Evolutionary conservation across 2,888 invertebrate species (phyloP).

Genomic region (Cactoblastis cactorum): DNA sequence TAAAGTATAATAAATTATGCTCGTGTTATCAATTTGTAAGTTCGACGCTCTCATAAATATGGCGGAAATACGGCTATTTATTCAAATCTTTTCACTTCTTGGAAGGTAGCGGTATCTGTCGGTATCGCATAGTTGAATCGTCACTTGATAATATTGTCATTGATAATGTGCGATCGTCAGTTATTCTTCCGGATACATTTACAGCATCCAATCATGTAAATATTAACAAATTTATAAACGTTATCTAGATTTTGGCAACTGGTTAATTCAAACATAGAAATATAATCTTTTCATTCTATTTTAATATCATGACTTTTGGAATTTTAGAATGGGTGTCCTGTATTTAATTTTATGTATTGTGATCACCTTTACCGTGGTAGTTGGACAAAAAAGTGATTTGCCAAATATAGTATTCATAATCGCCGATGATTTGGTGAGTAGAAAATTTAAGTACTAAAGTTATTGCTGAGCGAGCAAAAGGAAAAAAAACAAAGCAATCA

Average conservation of each 20-base stretch:
- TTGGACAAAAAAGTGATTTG: constrained; percentile 17
- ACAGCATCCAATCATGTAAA: constrained; percentile 4
- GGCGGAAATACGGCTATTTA: no score
- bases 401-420: constrained; percentile 88
- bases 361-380: background rate
- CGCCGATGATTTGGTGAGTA: constrained; percentile 89
- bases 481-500: background rate
- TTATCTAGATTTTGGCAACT: background rate
- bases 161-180: background rate
- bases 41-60: background rate
- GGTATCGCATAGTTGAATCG: background rate
- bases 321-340: constrained; percentile 14
- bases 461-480: background rate
- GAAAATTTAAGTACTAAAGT: background rate
- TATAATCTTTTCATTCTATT: background rate
- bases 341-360: constrained; percentile 9
- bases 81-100: background rate
- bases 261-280: background rate
- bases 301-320: background rate
- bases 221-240: background rate
- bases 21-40: background rate
- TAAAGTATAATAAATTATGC: background rate
- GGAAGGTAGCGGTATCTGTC: background rate
- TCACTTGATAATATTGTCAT: background rate
- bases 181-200: constrained; percentile 3